Evolutionary conservation across 2,888 invertebrate species (phyloP), one percentile per base, ranked within the genome.

Genomic region (Clusia tigrina): DNA sequence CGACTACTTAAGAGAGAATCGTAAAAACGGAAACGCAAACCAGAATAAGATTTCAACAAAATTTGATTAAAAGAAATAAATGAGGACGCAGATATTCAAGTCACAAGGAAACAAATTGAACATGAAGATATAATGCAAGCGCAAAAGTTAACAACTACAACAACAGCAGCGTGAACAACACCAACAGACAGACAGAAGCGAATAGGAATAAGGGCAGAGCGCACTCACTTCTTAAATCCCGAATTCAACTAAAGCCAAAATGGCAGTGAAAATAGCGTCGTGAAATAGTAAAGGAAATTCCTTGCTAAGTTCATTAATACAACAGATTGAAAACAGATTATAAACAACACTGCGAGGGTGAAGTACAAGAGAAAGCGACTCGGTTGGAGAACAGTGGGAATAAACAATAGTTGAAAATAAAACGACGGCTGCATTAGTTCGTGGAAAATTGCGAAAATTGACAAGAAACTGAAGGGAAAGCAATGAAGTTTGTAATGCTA

Each of bases 311-410:
- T 17, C 60, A 62, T 65, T 65, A 62, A 65, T 65, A 48, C 12
- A 9, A 32, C 6, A 65, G 62, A 62, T 63, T 65, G 62, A 63
- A 65, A 38, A 38, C 54, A 58, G 65, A 65, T 65, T 63, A 63
- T 60, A 63, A 51, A 61, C 12, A 23, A 12, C 17, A 23, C 15
- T 12, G 15, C 17, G 23, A 53, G 17, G 23, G 32, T 32, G 6
- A 32, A n/a, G 32, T 12, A 32, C 6, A 32, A 32, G 32, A 6
- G n/a, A n/a, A n/a, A n/a, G n/a, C n/a, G 42, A 42, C 42, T 42
- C 12, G n/a, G 3, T 10, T 20, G 20, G 9, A 6, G 20, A 48
- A 20, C 18, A 48, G 22, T 3, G 15, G 48, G 5, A 48, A 18
- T 20, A 3, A 48, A 48, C 48, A 42, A 42, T 17, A 42, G n/a